Conservation (phyloP, 1,140 invertebrate genomes). For the Cyphomyrmex costatus region DNA sequence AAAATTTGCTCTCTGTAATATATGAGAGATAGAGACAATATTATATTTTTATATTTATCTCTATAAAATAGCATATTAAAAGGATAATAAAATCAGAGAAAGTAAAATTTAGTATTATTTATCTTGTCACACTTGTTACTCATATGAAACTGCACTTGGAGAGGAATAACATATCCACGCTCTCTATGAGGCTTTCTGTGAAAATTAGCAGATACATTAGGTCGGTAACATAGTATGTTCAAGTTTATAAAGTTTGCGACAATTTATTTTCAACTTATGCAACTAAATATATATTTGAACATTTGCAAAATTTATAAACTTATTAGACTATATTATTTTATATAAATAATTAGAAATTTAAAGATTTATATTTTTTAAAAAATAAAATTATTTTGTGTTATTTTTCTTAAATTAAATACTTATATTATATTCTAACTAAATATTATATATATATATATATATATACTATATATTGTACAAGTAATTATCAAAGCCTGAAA, state of each 20-base stretch:
- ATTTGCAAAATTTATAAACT: not conserved
- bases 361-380: no score
- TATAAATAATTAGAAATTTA: no score
- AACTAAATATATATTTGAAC: not conserved
- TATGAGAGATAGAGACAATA: no score
- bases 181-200: slow-evolving; percentile 25
- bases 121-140: no score
- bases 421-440: no score
- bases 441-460: no score
- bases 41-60: slow-evolving; percentile 7
- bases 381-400: no score
- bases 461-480: no score
- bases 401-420: no score
- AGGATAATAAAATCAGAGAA: not conserved
- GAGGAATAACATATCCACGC: slow-evolving; percentile 28
- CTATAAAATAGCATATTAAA: not conserved
- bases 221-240: slow-evolving; percentile 35
- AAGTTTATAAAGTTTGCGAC: not conserved
- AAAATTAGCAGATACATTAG: not conserved
- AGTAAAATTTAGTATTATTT: not conserved
- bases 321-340: no score
- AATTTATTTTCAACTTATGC: not conserved
- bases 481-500: no score
- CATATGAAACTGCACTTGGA: not conserved
- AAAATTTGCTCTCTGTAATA: not conserved